A percentile compares a stretch with the other conserved stretches of the same genome.
Evolutionary conservation across 2,797 vertebrate genomes (phyloP).

Genomic region (Aplochiton taeniatus): DNA sequence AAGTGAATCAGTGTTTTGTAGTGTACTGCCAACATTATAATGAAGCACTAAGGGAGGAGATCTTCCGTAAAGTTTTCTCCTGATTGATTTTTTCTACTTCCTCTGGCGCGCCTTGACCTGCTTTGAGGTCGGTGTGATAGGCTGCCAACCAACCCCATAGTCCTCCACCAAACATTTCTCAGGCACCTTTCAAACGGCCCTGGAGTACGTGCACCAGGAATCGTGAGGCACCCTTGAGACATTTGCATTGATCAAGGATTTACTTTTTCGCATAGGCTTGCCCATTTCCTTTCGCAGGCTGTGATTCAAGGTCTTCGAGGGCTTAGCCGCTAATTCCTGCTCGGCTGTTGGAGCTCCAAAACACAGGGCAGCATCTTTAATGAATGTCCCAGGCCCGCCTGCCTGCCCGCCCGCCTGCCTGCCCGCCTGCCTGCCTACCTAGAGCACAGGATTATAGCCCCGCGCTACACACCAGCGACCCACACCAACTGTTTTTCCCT

Average conservation of each 20-base stretch:
- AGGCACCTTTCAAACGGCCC: conserved; percentile 71
- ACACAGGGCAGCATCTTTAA: conserved; percentile 68
- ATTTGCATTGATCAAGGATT: conserved; percentile 76
- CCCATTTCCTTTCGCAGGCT: conserved; percentile 63
- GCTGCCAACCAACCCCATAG: conserved; percentile 51
- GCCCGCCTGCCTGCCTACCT: conserved; percentile 34
- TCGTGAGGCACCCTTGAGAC: conserved; percentile 60
- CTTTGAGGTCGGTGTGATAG: conserved; percentile 61
- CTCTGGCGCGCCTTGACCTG: conserved; percentile 53
- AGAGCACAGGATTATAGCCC: conserved; percentile 57
- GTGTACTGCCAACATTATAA: conserved; percentile 61
- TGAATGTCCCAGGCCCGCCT: conserved; percentile 67
- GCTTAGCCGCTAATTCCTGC: conserved; percentile 75
- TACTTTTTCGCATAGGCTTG: conserved; percentile 70
- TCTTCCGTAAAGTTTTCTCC: conserved; percentile 62
- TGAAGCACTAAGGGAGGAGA: conserved; percentile 59
- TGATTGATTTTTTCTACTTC: conserved; percentile 59
- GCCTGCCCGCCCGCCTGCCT: conserved; percentile 53
- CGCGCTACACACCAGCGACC: not conserved
- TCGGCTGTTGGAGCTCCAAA: conserved; percentile 71
- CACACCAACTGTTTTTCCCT: no score
- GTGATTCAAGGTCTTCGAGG: conserved; percentile 77
- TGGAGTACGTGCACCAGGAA: conserved; percentile 65
- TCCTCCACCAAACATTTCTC: conserved; percentile 69
- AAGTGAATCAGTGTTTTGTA: no score